Evolutionary conservation across 2,797 vertebrate genomes (phyloP).

Genomic region (Smutsia temminckii): DNA sequence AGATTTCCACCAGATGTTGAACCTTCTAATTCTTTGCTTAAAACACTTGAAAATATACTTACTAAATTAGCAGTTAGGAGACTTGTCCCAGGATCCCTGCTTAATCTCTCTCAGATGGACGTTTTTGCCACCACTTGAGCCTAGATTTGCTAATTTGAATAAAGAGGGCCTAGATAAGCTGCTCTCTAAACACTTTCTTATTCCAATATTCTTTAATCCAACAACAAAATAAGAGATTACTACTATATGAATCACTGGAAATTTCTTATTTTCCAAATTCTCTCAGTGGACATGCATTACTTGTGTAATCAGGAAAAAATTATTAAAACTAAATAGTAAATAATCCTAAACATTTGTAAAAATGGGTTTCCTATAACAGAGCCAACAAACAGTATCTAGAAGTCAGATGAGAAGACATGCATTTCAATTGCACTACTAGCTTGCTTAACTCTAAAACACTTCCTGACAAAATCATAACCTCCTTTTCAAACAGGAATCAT

Average conservation of each 20-base stretch:
- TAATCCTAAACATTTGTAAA: not conserved
- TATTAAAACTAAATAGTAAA: conserved; percentile 21
- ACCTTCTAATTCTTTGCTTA: conserved; percentile 16
- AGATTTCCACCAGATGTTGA: not conserved
- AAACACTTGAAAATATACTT: not conserved
- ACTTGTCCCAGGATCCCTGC: not conserved
- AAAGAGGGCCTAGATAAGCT: not conserved
- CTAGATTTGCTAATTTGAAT: not conserved
- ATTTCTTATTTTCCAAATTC: conserved; percentile 37
- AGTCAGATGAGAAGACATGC: not conserved
- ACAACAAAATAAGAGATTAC: not conserved
- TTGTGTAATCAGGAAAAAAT: not conserved
- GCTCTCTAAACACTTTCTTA: not conserved
- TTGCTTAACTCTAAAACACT: not conserved
- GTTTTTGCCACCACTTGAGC: not conserved
- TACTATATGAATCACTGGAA: not conserved
- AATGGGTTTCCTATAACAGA: not conserved
- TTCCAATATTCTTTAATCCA: not conserved
- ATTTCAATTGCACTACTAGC: not conserved
- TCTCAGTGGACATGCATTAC: not conserved
- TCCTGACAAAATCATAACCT: not conserved
- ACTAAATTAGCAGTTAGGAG: not conserved
- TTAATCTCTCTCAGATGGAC: not conserved
- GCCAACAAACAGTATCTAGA: not conserved
- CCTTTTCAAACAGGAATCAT: conserved; percentile 25